Percentiles rank a stretch among this genome's conserved stretches.
Conservation (phyloP, 2,888 invertebrate genomes). For the Zootermopsis nevadensis region DNA sequence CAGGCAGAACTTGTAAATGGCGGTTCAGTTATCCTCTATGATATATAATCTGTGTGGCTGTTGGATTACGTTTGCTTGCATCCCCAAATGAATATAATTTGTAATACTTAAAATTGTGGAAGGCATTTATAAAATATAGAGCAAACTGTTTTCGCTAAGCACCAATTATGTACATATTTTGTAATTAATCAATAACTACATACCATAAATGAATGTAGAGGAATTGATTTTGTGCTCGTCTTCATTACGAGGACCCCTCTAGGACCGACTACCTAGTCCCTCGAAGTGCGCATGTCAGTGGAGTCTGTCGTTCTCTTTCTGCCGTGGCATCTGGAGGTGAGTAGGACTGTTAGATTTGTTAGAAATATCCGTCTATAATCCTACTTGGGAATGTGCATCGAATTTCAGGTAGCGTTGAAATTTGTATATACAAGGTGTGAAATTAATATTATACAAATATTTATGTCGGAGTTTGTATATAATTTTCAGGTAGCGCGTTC, state of each 20-base stretch:
- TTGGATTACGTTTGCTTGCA: neutral
- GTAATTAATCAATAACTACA: neutral
- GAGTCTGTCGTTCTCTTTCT: slow-evolving; percentile 59
- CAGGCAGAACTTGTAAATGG: neutral
- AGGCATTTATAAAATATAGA: neutral
- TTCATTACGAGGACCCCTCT: slow-evolving; percentile 45
- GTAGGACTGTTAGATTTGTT: slow-evolving; percentile 54
- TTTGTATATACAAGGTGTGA: neutral
- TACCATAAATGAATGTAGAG: neutral
- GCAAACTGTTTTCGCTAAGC: no score
- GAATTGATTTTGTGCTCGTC: slow-evolving; percentile 37
- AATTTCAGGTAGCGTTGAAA: neutral
- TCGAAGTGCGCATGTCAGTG: slow-evolving; percentile 56
- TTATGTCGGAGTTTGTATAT: neutral
- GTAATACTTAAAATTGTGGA: neutral
- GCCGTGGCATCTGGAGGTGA: slow-evolving; percentile 60
- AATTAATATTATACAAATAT: slow-evolving; percentile 18
- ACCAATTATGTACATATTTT: neutral
- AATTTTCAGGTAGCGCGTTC: neutral
- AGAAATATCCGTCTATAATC: slow-evolving; percentile 44
- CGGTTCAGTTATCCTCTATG: neutral
- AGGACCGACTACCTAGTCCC: slow-evolving; percentile 21
- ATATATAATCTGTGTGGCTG: neutral
- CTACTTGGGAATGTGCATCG: slow-evolving; percentile 47
- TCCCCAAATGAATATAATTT: neutral